Conservation (phyloP, 2,888 invertebrate species). For the Melipona beecheii region DNA sequence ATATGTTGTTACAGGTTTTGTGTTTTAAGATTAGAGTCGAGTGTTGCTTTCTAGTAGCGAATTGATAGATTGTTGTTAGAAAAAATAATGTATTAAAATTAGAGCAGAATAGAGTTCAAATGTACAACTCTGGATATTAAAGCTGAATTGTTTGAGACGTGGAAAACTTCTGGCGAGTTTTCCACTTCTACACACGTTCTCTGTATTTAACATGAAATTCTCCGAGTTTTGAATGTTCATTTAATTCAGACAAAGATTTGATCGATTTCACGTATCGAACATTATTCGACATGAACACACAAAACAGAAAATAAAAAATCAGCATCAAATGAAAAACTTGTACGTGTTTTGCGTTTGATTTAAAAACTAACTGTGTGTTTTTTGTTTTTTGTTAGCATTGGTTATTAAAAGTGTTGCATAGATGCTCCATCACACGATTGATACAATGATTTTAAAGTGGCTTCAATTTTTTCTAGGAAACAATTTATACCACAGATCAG, state of each 20-base stretch:
- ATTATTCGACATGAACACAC: no score
- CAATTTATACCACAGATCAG: constrained; percentile 85
- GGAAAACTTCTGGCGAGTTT: background rate
- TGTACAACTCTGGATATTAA: background rate
- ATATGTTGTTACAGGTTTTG: background rate
- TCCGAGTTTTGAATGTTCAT: background rate
- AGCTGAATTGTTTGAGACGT: background rate
- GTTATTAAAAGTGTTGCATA: background rate
- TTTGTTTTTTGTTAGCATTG: background rate
- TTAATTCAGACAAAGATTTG: background rate
- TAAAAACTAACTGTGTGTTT: constrained; percentile 7
- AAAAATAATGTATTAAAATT: background rate
- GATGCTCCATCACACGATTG: no score
- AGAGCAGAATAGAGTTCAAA: background rate
- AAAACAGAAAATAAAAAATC: background rate
- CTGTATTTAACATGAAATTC: background rate
- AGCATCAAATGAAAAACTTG: background rate
- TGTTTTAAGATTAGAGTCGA: background rate
- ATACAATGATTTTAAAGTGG: background rate
- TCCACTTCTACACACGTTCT: background rate
- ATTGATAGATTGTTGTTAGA: background rate
- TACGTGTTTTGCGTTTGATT: no score
- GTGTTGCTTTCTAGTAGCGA: background rate
- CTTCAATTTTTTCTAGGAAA: constrained; percentile 83
- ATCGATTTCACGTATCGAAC: no score